These are phyloP conservation scores for Ceryle rudis DNA, from an alignment of 2,797 vertebrate species.

Conservation along the genomic window DNA sequence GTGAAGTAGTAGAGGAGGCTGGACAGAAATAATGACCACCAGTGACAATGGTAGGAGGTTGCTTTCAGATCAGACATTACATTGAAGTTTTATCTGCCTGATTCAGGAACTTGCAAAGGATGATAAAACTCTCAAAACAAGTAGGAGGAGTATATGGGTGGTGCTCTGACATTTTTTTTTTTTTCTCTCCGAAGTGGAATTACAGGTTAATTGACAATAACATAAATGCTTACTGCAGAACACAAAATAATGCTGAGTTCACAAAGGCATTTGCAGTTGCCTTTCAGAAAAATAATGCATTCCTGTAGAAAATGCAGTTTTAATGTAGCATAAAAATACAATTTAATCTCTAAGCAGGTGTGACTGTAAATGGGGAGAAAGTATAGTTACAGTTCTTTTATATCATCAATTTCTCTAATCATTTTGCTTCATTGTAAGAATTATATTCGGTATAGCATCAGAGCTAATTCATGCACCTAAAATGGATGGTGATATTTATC, in stretches of 20 bases:
- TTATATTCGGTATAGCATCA: slow-evolving; percentile 26
- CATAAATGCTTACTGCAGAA: slow-evolving; percentile 55
- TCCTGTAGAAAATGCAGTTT: slow-evolving; percentile 69
- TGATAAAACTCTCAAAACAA: neutral
- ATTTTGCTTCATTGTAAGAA: slow-evolving; percentile 60
- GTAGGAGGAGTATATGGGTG: neutral
- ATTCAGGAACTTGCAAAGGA: slow-evolving; percentile 31
- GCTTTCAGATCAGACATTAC: slow-evolving; percentile 14
- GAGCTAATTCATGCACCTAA: slow-evolving; percentile 18
- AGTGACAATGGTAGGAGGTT: neutral
- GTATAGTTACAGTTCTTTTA: slow-evolving; percentile 41
- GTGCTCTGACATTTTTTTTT: neutral
- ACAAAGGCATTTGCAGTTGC: slow-evolving; percentile 66
- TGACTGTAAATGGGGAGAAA: slow-evolving; percentile 63
- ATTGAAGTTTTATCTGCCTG: slow-evolving; percentile 21
- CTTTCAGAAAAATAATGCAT: slow-evolving; percentile 58
- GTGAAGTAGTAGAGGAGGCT: neutral
- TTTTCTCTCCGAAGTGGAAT: slow-evolving; percentile 7
- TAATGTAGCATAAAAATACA: slow-evolving; percentile 78
- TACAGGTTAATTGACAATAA: slow-evolving; percentile 62
- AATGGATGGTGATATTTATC: slow-evolving; percentile 21
- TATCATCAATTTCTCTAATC: slow-evolving; percentile 49
- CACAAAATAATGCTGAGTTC: slow-evolving; percentile 67
- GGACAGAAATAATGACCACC: neutral
- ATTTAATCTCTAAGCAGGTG: slow-evolving; percentile 79